These are phyloP conservation scores for Leptura quadrifasciata DNA, from an alignment of 2,888 invertebrate genomes.

Conservation along the genomic window DNA sequence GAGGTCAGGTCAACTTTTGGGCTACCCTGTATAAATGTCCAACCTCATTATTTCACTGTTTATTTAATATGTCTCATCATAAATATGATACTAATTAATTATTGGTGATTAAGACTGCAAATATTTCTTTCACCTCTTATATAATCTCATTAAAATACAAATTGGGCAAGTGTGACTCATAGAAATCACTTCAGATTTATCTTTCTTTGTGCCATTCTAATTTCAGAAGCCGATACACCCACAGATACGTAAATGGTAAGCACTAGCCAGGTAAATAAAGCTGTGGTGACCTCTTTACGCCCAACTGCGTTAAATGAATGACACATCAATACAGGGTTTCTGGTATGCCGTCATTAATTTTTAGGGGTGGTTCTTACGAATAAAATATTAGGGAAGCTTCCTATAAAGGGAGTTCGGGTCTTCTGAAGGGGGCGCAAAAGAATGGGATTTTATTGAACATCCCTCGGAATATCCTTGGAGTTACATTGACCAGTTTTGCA, in stretches of 20 bases:
- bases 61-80: neutral
- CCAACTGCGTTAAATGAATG: neutral
- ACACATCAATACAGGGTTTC: neutral
- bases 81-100: neutral
- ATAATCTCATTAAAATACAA: slow-evolving; percentile 7
- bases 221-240: slow-evolving; percentile 19
- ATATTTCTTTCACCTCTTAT: neutral
- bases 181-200: neutral
- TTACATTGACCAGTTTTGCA: too few relatives aligned
- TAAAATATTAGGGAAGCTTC: too few relatives aligned
- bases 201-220: slow-evolving; percentile 4
- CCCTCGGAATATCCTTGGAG: too few relatives aligned
- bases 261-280: slow-evolving; percentile 4
- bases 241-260: slow-evolving; percentile 12
- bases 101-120: neutral
- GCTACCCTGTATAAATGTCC: too few relatives aligned
- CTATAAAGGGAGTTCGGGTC: too few relatives aligned
- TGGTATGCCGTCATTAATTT: too few relatives aligned
- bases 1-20: too few relatives aligned
- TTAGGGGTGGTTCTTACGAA: too few relatives aligned
- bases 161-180: slow-evolving; percentile 9
- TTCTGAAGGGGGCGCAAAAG: too few relatives aligned
- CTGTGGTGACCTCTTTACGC: slow-evolving; percentile 16
- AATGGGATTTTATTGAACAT: too few relatives aligned
- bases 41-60: neutral